phyloP scores from a whole-genome alignment of 1,140 invertebrate species.

The Nilaparvata lugens region DNA sequence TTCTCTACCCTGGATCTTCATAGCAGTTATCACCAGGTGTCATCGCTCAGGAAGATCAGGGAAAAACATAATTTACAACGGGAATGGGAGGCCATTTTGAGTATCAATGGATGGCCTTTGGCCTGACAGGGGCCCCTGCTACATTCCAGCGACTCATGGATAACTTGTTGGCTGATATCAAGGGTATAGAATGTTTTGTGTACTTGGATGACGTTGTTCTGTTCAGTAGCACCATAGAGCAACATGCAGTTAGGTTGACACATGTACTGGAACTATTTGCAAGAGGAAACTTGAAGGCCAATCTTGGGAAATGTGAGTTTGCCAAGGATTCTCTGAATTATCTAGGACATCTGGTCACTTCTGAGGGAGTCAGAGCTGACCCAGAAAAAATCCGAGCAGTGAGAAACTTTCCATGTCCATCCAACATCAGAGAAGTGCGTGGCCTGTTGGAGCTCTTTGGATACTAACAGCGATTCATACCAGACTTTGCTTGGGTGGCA shows the following conservation, averaged over 20 bases:
- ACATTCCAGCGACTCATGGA: conserved; percentile 29
- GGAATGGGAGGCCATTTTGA: conserved; percentile 19
- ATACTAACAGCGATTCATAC: conserved; percentile 36
- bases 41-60: conserved; percentile 15
- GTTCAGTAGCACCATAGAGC: conserved; percentile 29
- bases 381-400: conserved; percentile 34
- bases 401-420: conserved; percentile 34
- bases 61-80: conserved; percentile 24
- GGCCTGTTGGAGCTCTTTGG: too few species aligned
- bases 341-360: too few species aligned
- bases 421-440: conserved; percentile 26
- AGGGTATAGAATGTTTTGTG: conserved; percentile 26
- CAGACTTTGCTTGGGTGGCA: conserved; percentile 30
- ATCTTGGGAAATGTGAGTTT: too few species aligned
- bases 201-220: conserved; percentile 39
- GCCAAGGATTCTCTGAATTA: too few species aligned
- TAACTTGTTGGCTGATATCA: conserved; percentile 25
- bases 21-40: conserved; percentile 31
- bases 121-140: conserved; percentile 17
- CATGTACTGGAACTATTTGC: too few species aligned
- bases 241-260: conserved; percentile 22
- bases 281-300: too few species aligned
- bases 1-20: conserved; percentile 24
- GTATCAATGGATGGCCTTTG: conserved; percentile 21
- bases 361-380: conserved; percentile 35